Percentiles rank a stretch among this genome's conserved stretches.
Evolutionary conservation across 2,113 vertebrate species (phyloP).

Genomic region (Macrotis lagotis): DNA sequence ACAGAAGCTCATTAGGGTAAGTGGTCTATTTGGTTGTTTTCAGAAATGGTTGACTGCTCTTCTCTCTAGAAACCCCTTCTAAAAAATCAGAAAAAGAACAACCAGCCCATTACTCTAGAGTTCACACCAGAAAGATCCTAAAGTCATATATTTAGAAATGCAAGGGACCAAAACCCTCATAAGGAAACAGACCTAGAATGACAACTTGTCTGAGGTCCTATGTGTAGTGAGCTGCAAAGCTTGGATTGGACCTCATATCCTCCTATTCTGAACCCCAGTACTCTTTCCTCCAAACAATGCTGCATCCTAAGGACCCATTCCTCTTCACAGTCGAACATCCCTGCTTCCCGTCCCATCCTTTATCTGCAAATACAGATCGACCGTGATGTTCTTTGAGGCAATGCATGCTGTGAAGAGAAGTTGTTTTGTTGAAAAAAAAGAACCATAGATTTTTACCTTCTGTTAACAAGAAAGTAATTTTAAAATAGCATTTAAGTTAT

Average conservation of each 20-base stretch:
- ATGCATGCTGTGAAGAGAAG: slow-evolving; percentile 31
- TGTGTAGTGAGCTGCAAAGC: not conserved
- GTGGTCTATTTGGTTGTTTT: not conserved
- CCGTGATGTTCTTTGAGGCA: not conserved
- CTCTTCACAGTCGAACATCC: not conserved
- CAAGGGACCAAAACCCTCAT: not conserved
- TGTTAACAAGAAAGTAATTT: slow-evolving; percentile 46
- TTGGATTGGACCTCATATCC: not conserved
- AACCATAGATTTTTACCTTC: slow-evolving; percentile 49
- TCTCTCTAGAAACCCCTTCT: slow-evolving; percentile 16
- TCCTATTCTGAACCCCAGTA: not conserved
- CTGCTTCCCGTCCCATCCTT: not conserved
- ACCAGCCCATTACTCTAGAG: not conserved
- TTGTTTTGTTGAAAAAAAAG: slow-evolving; percentile 48
- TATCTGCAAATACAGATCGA: not conserved
- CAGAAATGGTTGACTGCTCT: not conserved
- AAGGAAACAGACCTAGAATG: not conserved
- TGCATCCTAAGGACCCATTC: not conserved
- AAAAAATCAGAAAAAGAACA: slow-evolving; percentile 29
- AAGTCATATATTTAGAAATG: not conserved
- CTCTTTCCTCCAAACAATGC: not conserved
- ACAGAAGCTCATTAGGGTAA: not conserved
- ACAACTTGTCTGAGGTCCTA: not conserved
- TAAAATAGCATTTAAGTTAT: slow-evolving; percentile 42
- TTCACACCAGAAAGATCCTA: not conserved